These are phyloP conservation scores for Enoplolaimus lenunculus DNA, from an alignment of 2,888 invertebrate species.

Conservation along the genomic window DNA sequence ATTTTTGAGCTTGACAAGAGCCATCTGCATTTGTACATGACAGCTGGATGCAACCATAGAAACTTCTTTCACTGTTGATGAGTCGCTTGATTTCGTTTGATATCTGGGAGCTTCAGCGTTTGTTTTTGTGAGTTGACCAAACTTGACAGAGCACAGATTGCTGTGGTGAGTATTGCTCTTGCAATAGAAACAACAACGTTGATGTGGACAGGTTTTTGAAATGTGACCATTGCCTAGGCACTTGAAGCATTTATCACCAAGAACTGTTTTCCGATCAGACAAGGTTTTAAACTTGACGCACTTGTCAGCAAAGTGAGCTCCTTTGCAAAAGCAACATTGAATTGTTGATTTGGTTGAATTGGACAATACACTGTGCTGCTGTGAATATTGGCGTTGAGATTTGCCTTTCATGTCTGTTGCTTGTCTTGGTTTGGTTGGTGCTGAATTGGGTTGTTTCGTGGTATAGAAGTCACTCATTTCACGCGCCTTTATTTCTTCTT, in stretches of 20 bases:
- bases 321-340: constrained; percentile 4
- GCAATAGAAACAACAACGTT: constrained; percentile 10
- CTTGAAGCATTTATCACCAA: constrained; percentile 9
- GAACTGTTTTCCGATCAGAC: not conserved
- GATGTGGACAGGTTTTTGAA: constrained; percentile 3
- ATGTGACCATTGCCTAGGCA: not conserved
- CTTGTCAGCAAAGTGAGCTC: constrained; percentile 3
- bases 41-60: not conserved
- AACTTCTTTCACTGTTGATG: not conserved
- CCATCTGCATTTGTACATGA: constrained; percentile 7
- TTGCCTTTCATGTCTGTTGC: not conserved
- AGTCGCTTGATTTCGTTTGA: not conserved
- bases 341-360: not conserved
- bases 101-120: not conserved
- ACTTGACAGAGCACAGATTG: not conserved
- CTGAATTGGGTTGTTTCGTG: not conserved
- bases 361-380: not conserved
- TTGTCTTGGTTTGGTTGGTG: not conserved
- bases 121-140: not conserved
- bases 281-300: not conserved
- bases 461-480: constrained; percentile 2
- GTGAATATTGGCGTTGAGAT: not conserved
- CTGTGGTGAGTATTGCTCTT: constrained; percentile 6
- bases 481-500: constrained; percentile 10
- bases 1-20: not conserved